Conservation (phyloP, 2,113 vertebrate species). For the Myotis yumanensis region DNA sequence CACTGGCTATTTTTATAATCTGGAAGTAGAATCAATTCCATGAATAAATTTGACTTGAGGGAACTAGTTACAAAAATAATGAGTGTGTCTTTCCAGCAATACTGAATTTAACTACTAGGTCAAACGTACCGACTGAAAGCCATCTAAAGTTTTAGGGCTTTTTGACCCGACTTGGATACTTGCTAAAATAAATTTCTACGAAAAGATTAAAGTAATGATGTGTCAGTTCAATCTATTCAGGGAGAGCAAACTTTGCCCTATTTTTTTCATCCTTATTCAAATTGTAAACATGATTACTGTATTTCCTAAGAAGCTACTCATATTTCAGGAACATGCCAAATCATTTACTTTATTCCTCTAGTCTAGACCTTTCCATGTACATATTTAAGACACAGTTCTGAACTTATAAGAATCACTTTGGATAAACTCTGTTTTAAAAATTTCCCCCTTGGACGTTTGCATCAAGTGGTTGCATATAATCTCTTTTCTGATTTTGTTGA, state of each 20-base stretch:
- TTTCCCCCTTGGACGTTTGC: background rate
- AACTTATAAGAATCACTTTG: background rate
- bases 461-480: background rate
- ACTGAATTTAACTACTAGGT: slow-evolving; percentile 9
- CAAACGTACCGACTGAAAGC: background rate
- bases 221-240: background rate
- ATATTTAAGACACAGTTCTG: background rate
- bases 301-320: background rate
- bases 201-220: background rate
- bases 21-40: slow-evolving; percentile 27
- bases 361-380: background rate
- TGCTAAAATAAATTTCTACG: background rate
- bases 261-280: slow-evolving; percentile 6
- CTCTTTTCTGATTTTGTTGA: background rate
- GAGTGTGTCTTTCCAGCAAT: background rate
- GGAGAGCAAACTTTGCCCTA: background rate
- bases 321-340: slow-evolving; percentile 23
- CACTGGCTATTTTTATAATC: background rate
- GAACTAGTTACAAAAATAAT: background rate
- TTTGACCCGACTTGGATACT: slow-evolving; percentile 2
- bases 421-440: background rate
- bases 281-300: background rate
- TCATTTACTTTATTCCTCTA: background rate
- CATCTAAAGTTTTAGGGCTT: background rate
- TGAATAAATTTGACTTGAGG: background rate